Evolutionary conservation across 23 tunicate species (phyloP).

Genomic region (Halocynthia aurantium): DNA sequence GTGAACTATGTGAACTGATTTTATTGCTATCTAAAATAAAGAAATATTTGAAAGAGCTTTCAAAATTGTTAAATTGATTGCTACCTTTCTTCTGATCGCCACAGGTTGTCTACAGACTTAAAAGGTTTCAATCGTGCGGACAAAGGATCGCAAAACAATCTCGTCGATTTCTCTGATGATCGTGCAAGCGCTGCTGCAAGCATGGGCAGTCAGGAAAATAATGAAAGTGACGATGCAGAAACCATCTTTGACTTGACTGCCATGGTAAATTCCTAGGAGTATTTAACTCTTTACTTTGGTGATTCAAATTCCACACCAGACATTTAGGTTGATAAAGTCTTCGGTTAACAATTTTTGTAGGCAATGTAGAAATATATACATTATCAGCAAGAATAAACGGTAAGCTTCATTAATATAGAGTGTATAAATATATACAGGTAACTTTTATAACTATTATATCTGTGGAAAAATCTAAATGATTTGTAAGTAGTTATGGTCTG

Average conservation of each 20-base stretch:
- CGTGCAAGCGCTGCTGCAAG: conserved; percentile 44
- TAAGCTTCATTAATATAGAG: too few relatives aligned
- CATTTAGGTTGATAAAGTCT: background rate
- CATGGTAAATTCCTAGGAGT: background rate
- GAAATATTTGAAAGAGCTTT: too few relatives aligned
- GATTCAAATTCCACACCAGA: background rate
- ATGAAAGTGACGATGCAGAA: conserved; percentile 52
- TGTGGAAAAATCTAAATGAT: too few relatives aligned
- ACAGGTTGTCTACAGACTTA: conserved; percentile 62
- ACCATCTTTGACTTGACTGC: conserved; percentile 79
- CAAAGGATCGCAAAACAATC: conserved; percentile 90
- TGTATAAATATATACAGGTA: too few relatives aligned
- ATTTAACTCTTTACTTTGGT: background rate
- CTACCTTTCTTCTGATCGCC: too few relatives aligned
- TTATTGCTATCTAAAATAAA: too few relatives aligned
- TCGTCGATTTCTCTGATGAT: conserved; percentile 85
- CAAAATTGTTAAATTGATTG: too few relatives aligned
- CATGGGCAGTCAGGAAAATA: conserved; percentile 14
- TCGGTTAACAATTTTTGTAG: background rate
- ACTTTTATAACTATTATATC: too few relatives aligned
- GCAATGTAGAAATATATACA: background rate
- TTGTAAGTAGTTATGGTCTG: too few relatives aligned
- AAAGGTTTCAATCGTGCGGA: conserved; percentile 86
- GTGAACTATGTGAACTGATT: too few relatives aligned
- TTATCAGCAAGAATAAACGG: too few relatives aligned